Conservation (phyloP, 2,797 vertebrate species). For the Notolepis coatsorum region DNA sequence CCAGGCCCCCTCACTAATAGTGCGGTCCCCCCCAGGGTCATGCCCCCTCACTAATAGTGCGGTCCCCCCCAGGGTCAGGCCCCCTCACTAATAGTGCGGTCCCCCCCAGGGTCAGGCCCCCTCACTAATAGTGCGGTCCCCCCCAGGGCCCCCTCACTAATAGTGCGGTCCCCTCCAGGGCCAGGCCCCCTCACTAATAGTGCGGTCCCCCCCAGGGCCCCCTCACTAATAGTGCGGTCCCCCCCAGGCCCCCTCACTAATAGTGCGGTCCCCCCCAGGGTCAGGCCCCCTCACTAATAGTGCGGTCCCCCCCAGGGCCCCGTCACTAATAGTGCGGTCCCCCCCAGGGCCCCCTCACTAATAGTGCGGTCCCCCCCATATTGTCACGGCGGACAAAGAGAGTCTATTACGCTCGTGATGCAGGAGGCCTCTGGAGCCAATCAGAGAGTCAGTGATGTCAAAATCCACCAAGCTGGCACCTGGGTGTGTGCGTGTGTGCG, state of each 20-base stretch:
- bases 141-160: slow-evolving; percentile 78
- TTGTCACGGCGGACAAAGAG: slow-evolving; percentile 75
- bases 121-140: slow-evolving; percentile 76
- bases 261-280: slow-evolving; percentile 76
- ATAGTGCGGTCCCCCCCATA: slow-evolving; percentile 78
- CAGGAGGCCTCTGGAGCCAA: slow-evolving; percentile 56
- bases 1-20: slow-evolving; percentile 76
- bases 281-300: slow-evolving; percentile 76
- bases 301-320: slow-evolving; percentile 78
- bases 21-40: slow-evolving; percentile 78
- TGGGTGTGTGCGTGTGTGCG: too few relatives aligned
- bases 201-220: slow-evolving; percentile 78
- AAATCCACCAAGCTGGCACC: too few relatives aligned
- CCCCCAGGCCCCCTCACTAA: slow-evolving; percentile 72
- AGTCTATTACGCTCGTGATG: slow-evolving; percentile 71
- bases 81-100: slow-evolving; percentile 76
- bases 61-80: slow-evolving; percentile 73
- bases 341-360: too few relatives aligned
- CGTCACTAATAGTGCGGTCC: too few relatives aligned
- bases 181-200: slow-evolving; percentile 76
- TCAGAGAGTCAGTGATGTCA: slow-evolving; percentile 36
- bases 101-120: slow-evolving; percentile 73
- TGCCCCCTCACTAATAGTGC: slow-evolving; percentile 74
- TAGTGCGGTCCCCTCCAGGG: too few relatives aligned
- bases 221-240: too few relatives aligned